Base-by-base conservation (phyloP, 2,888 invertebrate species). In the Dione vanillae region DNA sequence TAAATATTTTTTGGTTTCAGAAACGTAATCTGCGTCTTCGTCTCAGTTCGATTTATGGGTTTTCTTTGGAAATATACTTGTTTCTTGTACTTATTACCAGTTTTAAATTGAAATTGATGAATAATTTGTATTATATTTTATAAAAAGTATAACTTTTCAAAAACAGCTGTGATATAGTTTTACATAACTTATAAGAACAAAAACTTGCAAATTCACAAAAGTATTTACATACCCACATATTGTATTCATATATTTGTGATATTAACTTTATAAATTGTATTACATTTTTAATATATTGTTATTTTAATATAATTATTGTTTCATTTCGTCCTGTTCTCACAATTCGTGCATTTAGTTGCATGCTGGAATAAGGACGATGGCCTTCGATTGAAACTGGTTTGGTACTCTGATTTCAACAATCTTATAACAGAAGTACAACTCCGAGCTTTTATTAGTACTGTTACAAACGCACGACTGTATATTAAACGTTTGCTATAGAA, bases 161-260 rank as follows among this genome's bases (percentile, higher is more conserved):
- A 61, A 14, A 45, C 27, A 61, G 27, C 61, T 61, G 61, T 61
- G 61, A 61, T 61, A 61, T 61, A 27, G 27, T 27, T 27, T 27
- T 27, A 27, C 27, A 45, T 27, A 43, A 5, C 11, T 61, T 27
- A 61, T 61, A 61, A 35, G 27, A 56, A 37, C 56, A 56, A n/a
- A 35, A 35, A 16, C 8, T 1, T 47, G 16, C 35, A 5, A 54
- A 54, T 10, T 37, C 16, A 37, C 52, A 40, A 56, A 37, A 37
- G 35, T 56, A 37, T 11, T 11, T 6, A 54, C 27, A 27, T 27
- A n/a, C n/a, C 27, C 27, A 54, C 37, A 11, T n/a, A 54, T 35
- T 54, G 54, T 37, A 37, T 54, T n/a, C 37, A 27, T 37, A 0
- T 56, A 1, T 56, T 56, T 37, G 16, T 40, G 56, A 56, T 40